Evolutionary conservation across 2,113 vertebrate genomes (phyloP).

Genomic region (Ammospiza nelsoni): DNA sequence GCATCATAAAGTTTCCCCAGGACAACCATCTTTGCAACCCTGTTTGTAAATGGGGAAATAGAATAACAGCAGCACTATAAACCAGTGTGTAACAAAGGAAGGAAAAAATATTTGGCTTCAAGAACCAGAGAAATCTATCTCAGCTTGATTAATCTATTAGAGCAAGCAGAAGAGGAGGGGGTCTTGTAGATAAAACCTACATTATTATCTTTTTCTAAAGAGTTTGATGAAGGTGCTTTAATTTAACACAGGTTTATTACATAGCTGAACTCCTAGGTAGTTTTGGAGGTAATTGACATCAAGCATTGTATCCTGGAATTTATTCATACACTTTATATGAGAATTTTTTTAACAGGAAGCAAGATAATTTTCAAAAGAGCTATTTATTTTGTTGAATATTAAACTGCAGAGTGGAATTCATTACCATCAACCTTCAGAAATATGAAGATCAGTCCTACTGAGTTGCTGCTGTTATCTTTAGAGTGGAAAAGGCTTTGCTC

Average conservation of each 20-base stretch:
- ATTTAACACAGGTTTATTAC: neutral
- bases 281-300: neutral
- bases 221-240: neutral
- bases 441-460: neutral
- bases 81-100: neutral
- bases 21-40: neutral
- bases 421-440: neutral
- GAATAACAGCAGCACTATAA: neutral
- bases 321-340: neutral
- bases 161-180: neutral
- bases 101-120: neutral
- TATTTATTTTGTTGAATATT: neutral
- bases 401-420: neutral
- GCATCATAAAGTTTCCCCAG: neutral
- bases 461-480: neutral
- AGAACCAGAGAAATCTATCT: neutral
- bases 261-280: neutral
- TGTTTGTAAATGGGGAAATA: neutral
- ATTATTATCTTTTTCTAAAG: neutral
- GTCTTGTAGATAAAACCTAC: neutral
- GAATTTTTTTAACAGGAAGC: neutral
- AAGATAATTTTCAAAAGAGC: neutral
- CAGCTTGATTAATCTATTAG: neutral
- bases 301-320: neutral
- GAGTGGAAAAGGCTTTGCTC: neutral